phyloP scores from a whole-genome alignment of 2,888 invertebrate species.

The Drosophila meridiana region DNA sequence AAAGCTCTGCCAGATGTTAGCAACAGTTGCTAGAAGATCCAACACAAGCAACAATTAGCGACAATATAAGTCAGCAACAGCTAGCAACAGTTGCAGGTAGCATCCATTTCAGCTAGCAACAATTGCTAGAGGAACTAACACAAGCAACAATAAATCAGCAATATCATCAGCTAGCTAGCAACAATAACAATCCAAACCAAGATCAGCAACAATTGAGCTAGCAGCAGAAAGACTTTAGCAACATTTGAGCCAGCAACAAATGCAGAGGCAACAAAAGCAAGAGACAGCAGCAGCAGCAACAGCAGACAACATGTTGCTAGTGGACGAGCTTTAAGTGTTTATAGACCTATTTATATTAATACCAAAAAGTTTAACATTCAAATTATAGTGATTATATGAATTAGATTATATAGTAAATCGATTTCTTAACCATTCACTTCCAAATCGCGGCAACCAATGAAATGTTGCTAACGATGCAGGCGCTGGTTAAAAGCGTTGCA shows the following conservation, averaged over 20 bases:
- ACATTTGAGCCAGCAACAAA: not conserved
- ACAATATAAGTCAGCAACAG: not conserved
- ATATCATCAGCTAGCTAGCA: not conserved
- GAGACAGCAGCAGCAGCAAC: not conserved
- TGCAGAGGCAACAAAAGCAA: no score
- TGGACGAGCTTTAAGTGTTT: not conserved
- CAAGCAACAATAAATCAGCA: not conserved
- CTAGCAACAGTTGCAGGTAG: not conserved
- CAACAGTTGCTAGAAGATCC: no score
- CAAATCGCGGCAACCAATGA: not conserved
- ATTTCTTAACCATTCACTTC: not conserved
- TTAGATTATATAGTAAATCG: not conserved
- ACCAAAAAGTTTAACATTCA: not conserved
- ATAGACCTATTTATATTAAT: not conserved
- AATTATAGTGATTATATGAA: not conserved
- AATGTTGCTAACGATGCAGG: not conserved
- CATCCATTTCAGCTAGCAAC: not conserved
- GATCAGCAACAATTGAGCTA: not conserved
- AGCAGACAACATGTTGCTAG: not conserved
- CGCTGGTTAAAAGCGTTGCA: slow-evolving; percentile 3
- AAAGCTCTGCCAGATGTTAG: not conserved
- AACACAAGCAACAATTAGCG: not conserved
- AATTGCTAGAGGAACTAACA: not conserved
- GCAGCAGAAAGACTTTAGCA: not conserved
- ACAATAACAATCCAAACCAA: not conserved